phyloP scores from a whole-genome alignment of 2,797 vertebrate genomes.

The Clarias platycephalus region DNA sequence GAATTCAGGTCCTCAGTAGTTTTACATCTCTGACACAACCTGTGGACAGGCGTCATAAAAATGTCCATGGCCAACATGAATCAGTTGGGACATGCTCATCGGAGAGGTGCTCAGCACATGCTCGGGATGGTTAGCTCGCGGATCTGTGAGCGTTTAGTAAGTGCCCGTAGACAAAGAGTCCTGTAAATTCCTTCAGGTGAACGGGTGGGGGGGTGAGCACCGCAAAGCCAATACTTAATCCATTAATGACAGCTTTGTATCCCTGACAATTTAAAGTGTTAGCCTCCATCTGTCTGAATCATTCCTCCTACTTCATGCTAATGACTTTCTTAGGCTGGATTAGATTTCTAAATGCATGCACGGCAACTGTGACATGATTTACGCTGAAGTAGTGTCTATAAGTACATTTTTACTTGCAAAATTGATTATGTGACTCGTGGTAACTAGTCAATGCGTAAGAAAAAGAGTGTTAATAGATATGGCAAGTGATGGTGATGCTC shows the following conservation, averaged over 20 bases:
- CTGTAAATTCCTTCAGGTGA: conserved; percentile 42
- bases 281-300: conserved; percentile 5
- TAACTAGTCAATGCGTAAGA: background rate
- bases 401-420: background rate
- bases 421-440: background rate
- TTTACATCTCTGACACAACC: conserved; percentile 21
- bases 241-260: conserved; percentile 53
- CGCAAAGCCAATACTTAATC: conserved; percentile 46
- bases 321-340: conserved; percentile 5
- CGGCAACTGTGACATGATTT: background rate
- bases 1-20: background rate
- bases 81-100: conserved; percentile 39
- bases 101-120: conserved; percentile 16
- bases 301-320: conserved; percentile 16
- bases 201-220: conserved; percentile 1
- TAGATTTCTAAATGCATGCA: background rate
- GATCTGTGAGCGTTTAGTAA: conserved; percentile 42
- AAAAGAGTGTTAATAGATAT: background rate
- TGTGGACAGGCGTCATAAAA: conserved; percentile 30
- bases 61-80: conserved; percentile 10
- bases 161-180: conserved; percentile 32
- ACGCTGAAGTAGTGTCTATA: too few relatives aligned
- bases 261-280: conserved; percentile 33
- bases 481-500: background rate
- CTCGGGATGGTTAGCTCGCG: conserved; percentile 26